phyloP scores from a whole-genome alignment of 2,113 vertebrate species.

The Carassius auratus region DNA sequence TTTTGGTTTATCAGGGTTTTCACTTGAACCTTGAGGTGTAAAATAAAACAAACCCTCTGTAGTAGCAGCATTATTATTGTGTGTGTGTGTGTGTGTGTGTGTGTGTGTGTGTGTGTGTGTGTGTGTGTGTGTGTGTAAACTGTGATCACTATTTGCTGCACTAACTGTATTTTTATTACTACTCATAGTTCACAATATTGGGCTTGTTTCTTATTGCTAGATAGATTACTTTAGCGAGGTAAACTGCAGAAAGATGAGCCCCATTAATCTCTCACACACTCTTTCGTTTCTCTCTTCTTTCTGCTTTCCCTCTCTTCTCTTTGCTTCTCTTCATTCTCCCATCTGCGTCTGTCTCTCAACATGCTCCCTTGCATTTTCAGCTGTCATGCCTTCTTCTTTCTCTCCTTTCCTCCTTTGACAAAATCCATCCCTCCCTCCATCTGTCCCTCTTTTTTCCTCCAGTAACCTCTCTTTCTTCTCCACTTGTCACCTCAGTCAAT shows the following conservation, averaged over 20 bases:
- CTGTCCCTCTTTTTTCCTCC: background rate
- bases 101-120: constrained; percentile 1
- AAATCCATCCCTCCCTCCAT: background rate
- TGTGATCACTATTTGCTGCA: constrained; percentile 14
- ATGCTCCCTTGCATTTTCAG: constrained; percentile 34
- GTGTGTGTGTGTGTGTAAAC: constrained; percentile 14
- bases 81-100: background rate
- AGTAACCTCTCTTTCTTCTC: background rate
- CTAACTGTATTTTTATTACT: constrained; percentile 28
- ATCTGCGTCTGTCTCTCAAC: constrained; percentile 27
- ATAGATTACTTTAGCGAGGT: constrained; percentile 40
- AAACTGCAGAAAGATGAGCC: constrained; percentile 42
- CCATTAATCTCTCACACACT: constrained; percentile 45
- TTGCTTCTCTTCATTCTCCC: constrained; percentile 29
- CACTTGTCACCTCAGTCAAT: background rate
- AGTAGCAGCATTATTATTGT: background rate
- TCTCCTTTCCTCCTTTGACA: background rate
- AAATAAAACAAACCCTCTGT: background rate
- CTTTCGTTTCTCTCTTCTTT: constrained; percentile 17
- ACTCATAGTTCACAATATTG: constrained; percentile 53
- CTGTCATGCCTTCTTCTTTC: background rate
- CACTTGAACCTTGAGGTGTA: too few relatives aligned
- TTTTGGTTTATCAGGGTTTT: background rate
- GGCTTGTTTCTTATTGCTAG: constrained; percentile 56
- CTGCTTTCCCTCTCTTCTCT: constrained; percentile 10